Evolutionary conservation across 2,888 invertebrate genomes (phyloP), one percentile per base, ranked within the genome.

Genomic region (Nemotelus pantherinus): DNA sequence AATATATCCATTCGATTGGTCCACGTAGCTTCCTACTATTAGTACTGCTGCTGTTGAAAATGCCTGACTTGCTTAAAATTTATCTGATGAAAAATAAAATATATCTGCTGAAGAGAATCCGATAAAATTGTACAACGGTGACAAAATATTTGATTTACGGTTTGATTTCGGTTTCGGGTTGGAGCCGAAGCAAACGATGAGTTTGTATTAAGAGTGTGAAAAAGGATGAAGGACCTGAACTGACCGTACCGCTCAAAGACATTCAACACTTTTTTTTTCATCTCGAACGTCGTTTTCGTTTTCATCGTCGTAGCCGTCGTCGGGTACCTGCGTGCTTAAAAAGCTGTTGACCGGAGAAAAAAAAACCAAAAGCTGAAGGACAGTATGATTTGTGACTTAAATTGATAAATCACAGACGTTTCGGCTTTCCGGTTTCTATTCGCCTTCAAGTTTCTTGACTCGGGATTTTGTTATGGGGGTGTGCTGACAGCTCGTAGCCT

Each of bases 111-210:
- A 41, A 48, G 58, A 74, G 63, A 74, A 74, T 74, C 74, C 60
- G 74, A 74, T 74, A 74, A 74, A 74, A 74, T 63, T 60, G 63
- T 63, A 74, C 74, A 60, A 74, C 74, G 74, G 74, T 60, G 74
- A 74, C 74, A 74, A 74, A 74, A 74, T 74, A 74, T 74, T 74
- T 74, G 74, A 74, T 74, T 74, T 74, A 74, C 74, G 74, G 63
- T 74, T 50, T 47, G 74, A 74, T 74, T 74, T 74, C 6, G 44
- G 55, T 39, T 7, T 7, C 5, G 25, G n/a, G 60, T 7, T 60
- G 60, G 60, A 39, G 60, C 41, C 60, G 41, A 60, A 57, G 25
- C 25, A 25, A 25, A 25, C 25, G 25, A 25, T 25, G 25, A 25
- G 25, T 25, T 25, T 25, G 25, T 25, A 25, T 25, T 25, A 25